Base-by-base conservation (phyloP, 2,113 vertebrate genomes). In the Pristiophorus japonicus region DNA sequence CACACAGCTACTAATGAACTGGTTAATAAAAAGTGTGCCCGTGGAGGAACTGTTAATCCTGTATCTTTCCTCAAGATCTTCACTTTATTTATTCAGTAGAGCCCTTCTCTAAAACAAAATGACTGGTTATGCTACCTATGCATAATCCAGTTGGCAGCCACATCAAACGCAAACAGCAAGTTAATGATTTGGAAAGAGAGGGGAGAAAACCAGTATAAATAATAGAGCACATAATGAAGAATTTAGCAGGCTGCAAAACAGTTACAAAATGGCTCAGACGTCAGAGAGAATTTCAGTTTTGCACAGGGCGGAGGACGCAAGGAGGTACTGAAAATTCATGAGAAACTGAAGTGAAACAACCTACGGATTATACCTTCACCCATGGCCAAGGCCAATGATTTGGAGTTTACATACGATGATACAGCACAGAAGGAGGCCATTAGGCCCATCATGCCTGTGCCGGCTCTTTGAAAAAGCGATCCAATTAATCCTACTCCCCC, bases 161-260 rank as follows among this genome's bases (percentile, higher is more conserved):
- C 85, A 88, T 88, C 22, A 88, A 88, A 88, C 55, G 24, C 85
- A 55, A 78, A 34, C 85, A 88, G 85, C 47, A 88, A 88, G 51
- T 30, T 55, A 55, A 59, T 45, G 47, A 55, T 55, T 55, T 34
- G 85, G 24, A 88, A 87, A 87, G 47, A 51, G 45, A 85, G 42
- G 22, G 59, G 10, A 59, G 59, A 59, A 88, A 88, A 84, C 0
- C 2, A 0, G 0, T 55, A 55, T 88, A 88, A 88, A 88, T 88
- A 87, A 87, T 88, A 12, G 24, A 88, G 10, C 47, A 55, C 47
- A 27, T 24, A 59, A 59, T 88, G 85, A 22, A 88, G 30, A 55
- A 55, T 30, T 88, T 30, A 88, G 85, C 47, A 88, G 27, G 27
- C 47, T 55, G 24, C 47, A 11, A 88, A 51, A 88, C 47, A 30